Evolutionary conservation across 2,888 invertebrate genomes (phyloP), one percentile per base, ranked within the genome.

Genomic region (Eupelmus urozonus): DNA sequence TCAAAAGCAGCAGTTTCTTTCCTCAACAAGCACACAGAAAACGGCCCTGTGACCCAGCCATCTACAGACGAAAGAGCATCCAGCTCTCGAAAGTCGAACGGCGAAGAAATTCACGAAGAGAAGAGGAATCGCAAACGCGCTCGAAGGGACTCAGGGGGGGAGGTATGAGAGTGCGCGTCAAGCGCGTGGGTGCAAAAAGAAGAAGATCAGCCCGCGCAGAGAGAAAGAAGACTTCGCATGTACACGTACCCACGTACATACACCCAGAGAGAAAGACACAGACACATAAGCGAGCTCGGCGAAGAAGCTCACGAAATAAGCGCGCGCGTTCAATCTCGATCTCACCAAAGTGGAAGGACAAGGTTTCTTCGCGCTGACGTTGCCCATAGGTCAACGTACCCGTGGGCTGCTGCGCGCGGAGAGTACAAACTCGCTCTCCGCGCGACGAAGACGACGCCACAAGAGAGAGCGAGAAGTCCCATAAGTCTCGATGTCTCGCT

Each of bases 361-460:
- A 82, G 83, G 81, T 82, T 81, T 83, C 82, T 81, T 66, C 7
- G 72, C 80, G 80, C 81, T 81, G 81, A 81, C 81, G 81, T 76
- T 81, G 80, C 69, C 80, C 80, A 75, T 77, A 72, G 82, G 82
- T 82, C 82, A 82, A 81, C 57, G 82, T 77, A 82, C 82, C 77
- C 79, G 72, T 67, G 60, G n/a, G 62, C 70, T 51, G 60, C 67
- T 57, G 79, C 80, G 34, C 34, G 5, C 3, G 9, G 72, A 55
- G 34, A 45, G 75, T 76, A 62, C 73, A 49, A 71, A 63, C 69
- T 49, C 60, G 29, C 45, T 45, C 16, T 16, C 13, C 34, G 34
- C 9, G 18, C 16, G 53, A 51, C 59, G 45, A 51, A 34, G 59
- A n/a, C 40, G 18, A 45, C n/a, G n/a, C n/a, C n/a, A n/a, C n/a